Evolutionary conservation across 1,140 invertebrate species (phyloP).

Genomic region (Brachionus calyciflorus): DNA sequence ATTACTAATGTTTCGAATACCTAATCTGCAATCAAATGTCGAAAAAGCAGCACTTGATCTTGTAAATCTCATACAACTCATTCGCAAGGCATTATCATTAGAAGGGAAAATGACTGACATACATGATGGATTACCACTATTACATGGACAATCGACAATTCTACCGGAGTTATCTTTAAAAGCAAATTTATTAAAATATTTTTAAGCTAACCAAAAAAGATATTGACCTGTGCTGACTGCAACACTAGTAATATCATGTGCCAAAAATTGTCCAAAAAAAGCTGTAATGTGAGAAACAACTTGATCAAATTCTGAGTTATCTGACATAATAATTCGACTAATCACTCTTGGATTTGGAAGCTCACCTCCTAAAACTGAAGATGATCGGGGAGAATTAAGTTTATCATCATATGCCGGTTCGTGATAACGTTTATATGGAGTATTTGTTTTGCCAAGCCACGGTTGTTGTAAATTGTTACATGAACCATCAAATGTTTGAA

Average conservation of each 20-base stretch:
- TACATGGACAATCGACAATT: constrained; percentile 38
- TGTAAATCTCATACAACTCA: constrained; percentile 41
- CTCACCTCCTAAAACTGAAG: neutral
- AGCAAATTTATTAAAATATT: too few relatives aligned
- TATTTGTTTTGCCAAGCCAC: constrained; percentile 45
- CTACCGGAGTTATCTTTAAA: constrained; percentile 6
- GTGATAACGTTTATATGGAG: constrained; percentile 26
- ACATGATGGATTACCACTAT: neutral
- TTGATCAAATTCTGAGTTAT: constrained; percentile 9
- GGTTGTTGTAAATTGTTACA: constrained; percentile 36
- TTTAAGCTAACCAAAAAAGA: neutral
- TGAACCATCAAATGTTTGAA: constrained; percentile 43
- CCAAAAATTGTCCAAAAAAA: constrained; percentile 46
- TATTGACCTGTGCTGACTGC: constrained; percentile 17
- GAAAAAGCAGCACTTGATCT: constrained; percentile 34
- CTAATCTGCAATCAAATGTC: constrained; percentile 20
- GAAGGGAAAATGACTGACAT: constrained; percentile 35
- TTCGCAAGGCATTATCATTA: constrained; percentile 38
- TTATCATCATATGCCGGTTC: constrained; percentile 33
- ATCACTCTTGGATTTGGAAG: constrained; percentile 37
- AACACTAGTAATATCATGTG: constrained; percentile 44
- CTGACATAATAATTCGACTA: neutral
- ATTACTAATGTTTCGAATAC: too few relatives aligned
- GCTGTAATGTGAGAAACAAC: constrained; percentile 19
- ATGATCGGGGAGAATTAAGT: neutral